Evolutionary conservation across 1,140 invertebrate genomes (phyloP).

Genomic region (Arctopsyche grandis): DNA sequence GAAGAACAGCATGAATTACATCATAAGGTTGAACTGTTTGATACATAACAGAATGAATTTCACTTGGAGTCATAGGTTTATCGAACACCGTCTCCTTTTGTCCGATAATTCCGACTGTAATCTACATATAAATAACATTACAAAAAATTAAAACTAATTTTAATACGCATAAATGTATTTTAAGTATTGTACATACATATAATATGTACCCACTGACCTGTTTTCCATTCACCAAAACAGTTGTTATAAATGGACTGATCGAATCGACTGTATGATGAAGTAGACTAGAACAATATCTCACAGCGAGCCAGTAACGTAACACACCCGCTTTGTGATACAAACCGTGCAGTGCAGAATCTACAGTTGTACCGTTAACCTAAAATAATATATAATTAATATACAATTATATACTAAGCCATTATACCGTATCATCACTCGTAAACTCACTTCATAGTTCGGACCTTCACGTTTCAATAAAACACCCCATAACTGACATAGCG

Average conservation of each 20-base stretch:
- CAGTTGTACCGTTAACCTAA: conserved; percentile 67
- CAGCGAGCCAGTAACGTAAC: conserved; percentile 91
- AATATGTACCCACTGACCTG: conserved; percentile 73
- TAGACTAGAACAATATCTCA: conserved; percentile 93
- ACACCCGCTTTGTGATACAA: conserved; percentile 90
- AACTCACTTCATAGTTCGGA: conserved; percentile 74
- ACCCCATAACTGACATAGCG: conserved; percentile 85
- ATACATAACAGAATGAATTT: conserved; percentile 90
- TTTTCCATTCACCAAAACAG: conserved; percentile 96
- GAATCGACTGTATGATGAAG: conserved; percentile 95
- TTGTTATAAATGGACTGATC: conserved; percentile 97
- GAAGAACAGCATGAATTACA: conserved; percentile 94
- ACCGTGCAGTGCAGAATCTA: conserved; percentile 78
- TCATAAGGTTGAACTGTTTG: conserved; percentile 87
- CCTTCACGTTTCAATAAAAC: conserved; percentile 87
- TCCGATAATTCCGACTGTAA: conserved; percentile 94
- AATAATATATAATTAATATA: conserved; percentile 43
- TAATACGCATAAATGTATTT: conserved; percentile 7
- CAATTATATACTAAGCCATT: background rate
- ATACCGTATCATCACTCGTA: background rate
- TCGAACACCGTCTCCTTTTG: conserved; percentile 95
- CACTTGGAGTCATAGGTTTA: conserved; percentile 94
- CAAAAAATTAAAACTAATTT: background rate
- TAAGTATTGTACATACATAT: conserved; percentile 12
- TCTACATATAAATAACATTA: conserved; percentile 63